Percentiles rank a stretch among this genome's conserved stretches.
phyloP scores from a whole-genome alignment of 2,113 vertebrate genomes.

The Macaca fascicularis region T2T-MFA8v1.1 NC_088380.1:105785001-105785500 shows the following conservation, averaged over 20 bases:
- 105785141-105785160: neutral
- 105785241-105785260: neutral
- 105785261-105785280: neutral
- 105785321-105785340: neutral
- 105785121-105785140: neutral
- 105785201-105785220: neutral
- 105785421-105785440: neutral
- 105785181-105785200: neutral
- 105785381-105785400: neutral
- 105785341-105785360: neutral
- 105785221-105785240: neutral
- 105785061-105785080: neutral
- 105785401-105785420: neutral
- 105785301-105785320: constrained; percentile 6
- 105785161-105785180: neutral
- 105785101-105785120: neutral
- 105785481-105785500: neutral
- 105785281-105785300: constrained; percentile 16
- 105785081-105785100: neutral
- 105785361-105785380: constrained; percentile 1
- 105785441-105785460: constrained; percentile 14
- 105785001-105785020: neutral
- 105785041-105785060: neutral
- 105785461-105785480: neutral
- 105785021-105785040: neutral